Evolutionary conservation across 2,888 invertebrate species (phyloP), one percentile per base, ranked within the genome.

Genomic region (Leucoma salicis): DNA sequence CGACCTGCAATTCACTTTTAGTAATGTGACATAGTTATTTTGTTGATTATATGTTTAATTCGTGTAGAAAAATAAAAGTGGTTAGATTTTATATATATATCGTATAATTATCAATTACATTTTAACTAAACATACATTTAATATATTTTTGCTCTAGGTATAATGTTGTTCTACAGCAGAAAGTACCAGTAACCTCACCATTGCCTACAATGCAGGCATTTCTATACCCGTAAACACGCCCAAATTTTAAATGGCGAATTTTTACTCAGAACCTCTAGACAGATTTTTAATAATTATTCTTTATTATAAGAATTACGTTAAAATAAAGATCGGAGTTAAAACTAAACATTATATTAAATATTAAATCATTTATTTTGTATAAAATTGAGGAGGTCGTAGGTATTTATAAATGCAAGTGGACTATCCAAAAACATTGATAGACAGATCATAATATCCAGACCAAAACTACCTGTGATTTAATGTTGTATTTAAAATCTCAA

Each of bases 51-150:
- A n/a, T n/a, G n/a, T n/a, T n/a, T n/a, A n/a, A n/a, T n/a, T 21
- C 21, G 6, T 1, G 21, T 5, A 21, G 8, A 21, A 8, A 8
- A 21, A 21, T 21, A 21, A 21, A 21, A 21, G 6, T 21, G 8
- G 8, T 3, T 21, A 21, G 2, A 6, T 21, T 11, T 27, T 27
- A 4, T 27, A 18, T 69, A 68, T 70, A 66, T 60, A 70, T 68
- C 71, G 72, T 82, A 78, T 83, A 81, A 82, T 83, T 80, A 76
- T 83, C 75, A 77, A 78, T 78, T 81, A 84, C 72, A 81, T 79
- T 63, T 78, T 78, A 78, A 76, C 78, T 78, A 78, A 76, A 77
- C 75, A 80, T 82, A 79, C 76, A 81, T 74, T 75, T 66, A 69
- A 73, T 57, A 68, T 74, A 70, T 68, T 76, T n/a, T 82, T 81